These are phyloP conservation scores for Coelogynopora nodosa DNA, from an alignment of 2,888 invertebrate species.

Conservation along the genomic window DNA sequence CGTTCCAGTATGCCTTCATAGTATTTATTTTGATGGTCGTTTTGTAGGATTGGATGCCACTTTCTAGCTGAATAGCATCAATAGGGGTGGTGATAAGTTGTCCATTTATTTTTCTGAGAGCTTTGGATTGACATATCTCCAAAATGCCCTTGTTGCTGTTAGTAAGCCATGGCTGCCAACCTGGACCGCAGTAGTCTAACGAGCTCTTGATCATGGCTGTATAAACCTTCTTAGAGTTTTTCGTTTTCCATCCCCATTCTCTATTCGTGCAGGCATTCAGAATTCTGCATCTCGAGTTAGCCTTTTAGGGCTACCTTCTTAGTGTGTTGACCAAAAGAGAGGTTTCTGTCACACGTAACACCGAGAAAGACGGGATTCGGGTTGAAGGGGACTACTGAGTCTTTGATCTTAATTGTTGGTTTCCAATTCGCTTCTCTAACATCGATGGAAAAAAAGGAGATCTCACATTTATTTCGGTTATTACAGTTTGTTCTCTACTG, in stretches of 20 bases:
- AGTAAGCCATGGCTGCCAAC: neutral
- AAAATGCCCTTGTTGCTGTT: neutral
- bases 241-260: neutral
- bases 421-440: neutral
- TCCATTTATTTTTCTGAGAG: neutral
- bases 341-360: neutral
- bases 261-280: neutral
- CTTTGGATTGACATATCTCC: neutral
- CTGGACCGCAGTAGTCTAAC: neutral
- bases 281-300: neutral
- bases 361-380: neutral
- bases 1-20: neutral
- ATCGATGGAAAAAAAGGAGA: neutral
- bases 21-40: neutral
- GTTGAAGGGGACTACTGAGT: neutral
- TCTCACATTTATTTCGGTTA: neutral
- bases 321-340: neutral
- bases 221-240: neutral
- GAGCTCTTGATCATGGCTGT: neutral
- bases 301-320: neutral
- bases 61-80: neutral
- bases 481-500: neutral
- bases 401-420: neutral
- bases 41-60: neutral
- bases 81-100: neutral